Base-by-base conservation (phyloP, 2,888 invertebrate species). In the Euzophera pinguis region DNA sequence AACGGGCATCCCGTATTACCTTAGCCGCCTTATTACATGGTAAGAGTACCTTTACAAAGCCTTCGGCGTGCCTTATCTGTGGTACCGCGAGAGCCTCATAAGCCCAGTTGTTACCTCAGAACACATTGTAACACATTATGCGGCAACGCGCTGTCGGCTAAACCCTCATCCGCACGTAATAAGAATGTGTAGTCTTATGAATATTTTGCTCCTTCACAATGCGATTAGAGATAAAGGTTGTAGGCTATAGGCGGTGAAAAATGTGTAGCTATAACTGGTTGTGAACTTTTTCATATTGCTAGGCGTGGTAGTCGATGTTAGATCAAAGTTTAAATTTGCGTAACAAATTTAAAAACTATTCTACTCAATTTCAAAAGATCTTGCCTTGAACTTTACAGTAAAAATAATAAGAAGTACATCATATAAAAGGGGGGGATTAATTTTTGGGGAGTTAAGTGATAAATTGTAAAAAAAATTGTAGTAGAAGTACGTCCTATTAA, bases 41-140 rank as follows among this genome's bases (percentile, higher is more conserved):
- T 75, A 75, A 68, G 76, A 78, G 80, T 75, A 78, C 78, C 80
- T 78, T 67, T 64, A 77, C 82, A 81, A 81, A 84, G 84, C 79
- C 84, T 77, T 74, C 71, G 67, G 69, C 84, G 86, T 86, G 87
- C 84, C 86, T 85, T 88, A 87, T 87, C 87, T 82, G 75, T 72
- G 73, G 77, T 66, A 73, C 77, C 81, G 75, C 72, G 71, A 76
- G 79, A 80, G 79, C 76, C 77, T 79, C 78, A 78, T 87, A 86
- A 85, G 84, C 86, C 67, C 78, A 78, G 84, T 84, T 83, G 84
- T 84, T 87, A 86, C 86, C 84, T 83, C 77, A 61, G 73, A 84
- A 87, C 84, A 87, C 83, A 84, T 86, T 86, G 84, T 82, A 81
- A 71, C 81, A 84, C 82, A 85, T 87, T 86, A 87, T 83, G 84